Conservation (phyloP, 2,888 invertebrate species). For the Cordilura impudica region DNA sequence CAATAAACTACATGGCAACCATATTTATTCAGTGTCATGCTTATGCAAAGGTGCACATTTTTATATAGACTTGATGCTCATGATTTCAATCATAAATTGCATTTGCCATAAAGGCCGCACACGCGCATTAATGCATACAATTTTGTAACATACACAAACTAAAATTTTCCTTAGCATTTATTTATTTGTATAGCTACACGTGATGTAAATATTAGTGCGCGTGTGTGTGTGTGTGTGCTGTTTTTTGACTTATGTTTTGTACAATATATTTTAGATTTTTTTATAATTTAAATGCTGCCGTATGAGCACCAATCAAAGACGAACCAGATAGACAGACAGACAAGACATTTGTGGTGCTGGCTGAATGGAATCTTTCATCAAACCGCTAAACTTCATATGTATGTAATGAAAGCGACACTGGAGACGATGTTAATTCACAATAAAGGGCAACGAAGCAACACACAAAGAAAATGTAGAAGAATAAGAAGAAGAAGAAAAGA, state of each 20-base stretch:
- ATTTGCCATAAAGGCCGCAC: slow-evolving; percentile 58
- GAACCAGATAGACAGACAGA: neutral
- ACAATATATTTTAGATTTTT: slow-evolving; percentile 54
- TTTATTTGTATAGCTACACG: no score
- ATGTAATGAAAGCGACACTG: slow-evolving; percentile 47
- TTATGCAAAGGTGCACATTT: slow-evolving; percentile 45
- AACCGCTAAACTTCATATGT: slow-evolving; percentile 52
- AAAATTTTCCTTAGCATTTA: slow-evolving; percentile 15
- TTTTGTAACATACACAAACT: slow-evolving; percentile 8
- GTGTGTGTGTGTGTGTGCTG: neutral
- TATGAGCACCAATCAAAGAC: slow-evolving; percentile 43
- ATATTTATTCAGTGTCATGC: slow-evolving; percentile 17
- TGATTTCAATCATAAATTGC: slow-evolving; percentile 66
- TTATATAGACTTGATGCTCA: slow-evolving; percentile 43
- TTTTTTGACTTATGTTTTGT: neutral
- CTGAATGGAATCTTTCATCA: slow-evolving; percentile 45
- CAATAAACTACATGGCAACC: slow-evolving; percentile 29
- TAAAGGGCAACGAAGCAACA: neutral
- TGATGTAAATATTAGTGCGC: no score
- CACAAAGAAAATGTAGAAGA: neutral
- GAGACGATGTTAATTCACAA: slow-evolving; percentile 38
- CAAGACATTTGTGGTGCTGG: neutral
- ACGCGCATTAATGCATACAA: slow-evolving; percentile 42
- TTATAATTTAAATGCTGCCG: slow-evolving; percentile 54
- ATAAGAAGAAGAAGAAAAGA: slow-evolving; percentile 8